Percentiles rank a stretch among this genome's conserved stretches.
These are phyloP conservation scores for Labrus mixtus DNA, from an alignment of 2,113 vertebrate species.

Conservation along the genomic window DNA sequence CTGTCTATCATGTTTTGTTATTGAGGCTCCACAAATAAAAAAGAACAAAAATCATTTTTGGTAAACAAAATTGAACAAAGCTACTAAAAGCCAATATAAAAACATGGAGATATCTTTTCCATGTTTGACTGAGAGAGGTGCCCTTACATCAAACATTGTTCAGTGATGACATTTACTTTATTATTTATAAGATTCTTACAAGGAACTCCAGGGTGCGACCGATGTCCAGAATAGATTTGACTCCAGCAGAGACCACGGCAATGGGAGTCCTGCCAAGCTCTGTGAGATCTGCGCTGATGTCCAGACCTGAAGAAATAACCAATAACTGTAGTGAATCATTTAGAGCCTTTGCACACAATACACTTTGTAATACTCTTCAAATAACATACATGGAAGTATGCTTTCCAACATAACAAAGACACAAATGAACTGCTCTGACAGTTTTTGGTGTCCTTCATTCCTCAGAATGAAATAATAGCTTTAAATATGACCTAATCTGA, in stretches of 20 bases:
- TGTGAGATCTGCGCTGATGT: constrained; percentile 92
- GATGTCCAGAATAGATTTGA: constrained; percentile 93
- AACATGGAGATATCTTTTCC: too few relatives aligned
- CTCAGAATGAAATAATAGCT: too few relatives aligned
- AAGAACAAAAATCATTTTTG: too few relatives aligned
- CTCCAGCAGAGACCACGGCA: constrained; percentile 90
- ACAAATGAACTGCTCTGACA: not conserved
- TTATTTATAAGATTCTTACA: constrained; percentile 73
- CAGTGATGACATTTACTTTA: not conserved
- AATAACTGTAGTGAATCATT: not conserved
- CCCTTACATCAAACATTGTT: not conserved
- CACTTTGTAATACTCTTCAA: not conserved
- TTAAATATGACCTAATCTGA: not conserved
- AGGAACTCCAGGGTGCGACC: constrained; percentile 92
- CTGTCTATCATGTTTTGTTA: too few relatives aligned
- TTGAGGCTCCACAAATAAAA: too few relatives aligned
- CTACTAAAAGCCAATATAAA: too few relatives aligned
- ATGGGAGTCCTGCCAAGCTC: constrained; percentile 91
- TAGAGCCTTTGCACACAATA: not conserved
- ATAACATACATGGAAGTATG: not conserved
- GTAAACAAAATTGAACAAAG: too few relatives aligned
- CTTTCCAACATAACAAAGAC: not conserved
- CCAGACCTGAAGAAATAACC: constrained; percentile 83
- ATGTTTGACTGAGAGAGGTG: too few relatives aligned
- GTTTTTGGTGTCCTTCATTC: not conserved